A percentile compares a stretch with the other conserved stretches of the same genome.
Conservation (phyloP, 1,140 invertebrate species). For the Bradynema listronoti region DNA sequence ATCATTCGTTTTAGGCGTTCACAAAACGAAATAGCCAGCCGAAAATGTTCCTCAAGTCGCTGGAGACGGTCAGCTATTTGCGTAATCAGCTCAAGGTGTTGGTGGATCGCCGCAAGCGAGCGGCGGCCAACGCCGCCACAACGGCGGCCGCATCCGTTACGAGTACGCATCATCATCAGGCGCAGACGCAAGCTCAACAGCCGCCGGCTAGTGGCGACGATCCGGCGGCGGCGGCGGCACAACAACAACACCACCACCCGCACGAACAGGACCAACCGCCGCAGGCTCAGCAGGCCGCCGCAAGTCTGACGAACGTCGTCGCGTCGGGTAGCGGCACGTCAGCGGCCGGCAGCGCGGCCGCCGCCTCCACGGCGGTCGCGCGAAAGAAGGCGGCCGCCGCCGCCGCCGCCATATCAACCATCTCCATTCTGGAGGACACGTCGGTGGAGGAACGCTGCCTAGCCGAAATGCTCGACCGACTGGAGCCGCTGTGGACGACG, state of each 20-base stretch:
- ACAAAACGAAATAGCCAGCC: slow-evolving; percentile 13
- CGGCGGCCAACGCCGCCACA: neutral
- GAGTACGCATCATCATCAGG: neutral
- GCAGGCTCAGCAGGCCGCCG: neutral
- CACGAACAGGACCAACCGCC: neutral
- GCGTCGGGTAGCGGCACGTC: neutral
- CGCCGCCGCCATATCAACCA: neutral
- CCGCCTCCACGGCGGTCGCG: neutral
- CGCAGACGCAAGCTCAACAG: neutral
- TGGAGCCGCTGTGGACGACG: slow-evolving; percentile 73
- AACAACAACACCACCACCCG: neutral
- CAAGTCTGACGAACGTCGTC: neutral
- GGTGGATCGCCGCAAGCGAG: slow-evolving; percentile 16
- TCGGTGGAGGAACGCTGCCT: neutral
- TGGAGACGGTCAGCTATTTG: slow-evolving; percentile 38
- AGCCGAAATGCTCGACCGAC: slow-evolving; percentile 47
- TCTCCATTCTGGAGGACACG: neutral
- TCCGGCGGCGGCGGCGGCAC: neutral
- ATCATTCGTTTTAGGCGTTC: too few relatives aligned
- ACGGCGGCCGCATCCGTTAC: neutral
- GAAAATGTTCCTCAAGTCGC: slow-evolving; percentile 29
- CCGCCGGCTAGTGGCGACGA: too few relatives aligned
- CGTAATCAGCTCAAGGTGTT: slow-evolving; percentile 28
- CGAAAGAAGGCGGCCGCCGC: neutral
- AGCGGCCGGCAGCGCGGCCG: neutral